Evolutionary conservation across 2,888 invertebrate genomes (phyloP).

Genomic region (Rhodophaea formosa): DNA sequence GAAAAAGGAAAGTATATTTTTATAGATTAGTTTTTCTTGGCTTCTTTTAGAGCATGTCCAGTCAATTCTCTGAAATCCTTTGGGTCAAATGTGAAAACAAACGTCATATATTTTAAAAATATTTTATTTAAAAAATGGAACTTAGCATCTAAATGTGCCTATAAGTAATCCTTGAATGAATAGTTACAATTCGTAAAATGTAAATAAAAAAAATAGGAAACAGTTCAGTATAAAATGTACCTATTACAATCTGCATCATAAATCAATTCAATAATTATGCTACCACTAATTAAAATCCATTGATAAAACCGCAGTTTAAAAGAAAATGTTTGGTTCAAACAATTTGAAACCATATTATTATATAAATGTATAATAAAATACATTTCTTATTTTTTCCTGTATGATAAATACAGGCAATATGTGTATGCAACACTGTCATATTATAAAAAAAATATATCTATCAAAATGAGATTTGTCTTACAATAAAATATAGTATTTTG

Average conservation of each 20-base stretch:
- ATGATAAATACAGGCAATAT: not conserved
- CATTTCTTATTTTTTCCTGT: not conserved
- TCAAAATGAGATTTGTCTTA: conserved; percentile 1
- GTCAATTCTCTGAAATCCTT: no score
- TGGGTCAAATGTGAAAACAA: not conserved
- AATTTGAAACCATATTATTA: not conserved
- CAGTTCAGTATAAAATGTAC: not conserved
- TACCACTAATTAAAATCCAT: not conserved
- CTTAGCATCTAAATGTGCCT: conserved; percentile 8
- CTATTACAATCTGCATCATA: conserved; percentile 1
- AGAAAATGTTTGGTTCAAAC: not conserved
- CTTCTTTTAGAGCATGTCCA: no score
- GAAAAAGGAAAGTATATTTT: no score
- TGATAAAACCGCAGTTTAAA: not conserved
- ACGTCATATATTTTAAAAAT: not conserved
- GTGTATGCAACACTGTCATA: not conserved
- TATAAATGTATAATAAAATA: not conserved
- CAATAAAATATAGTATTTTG: conserved; percentile 4
- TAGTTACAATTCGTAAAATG: conserved; percentile 2
- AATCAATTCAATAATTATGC: not conserved
- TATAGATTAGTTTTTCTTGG: no score
- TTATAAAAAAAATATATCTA: conserved; percentile 1
- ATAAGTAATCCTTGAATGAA: not conserved
- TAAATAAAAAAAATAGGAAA: not conserved
- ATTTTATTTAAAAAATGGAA: conserved; percentile 11